Base-by-base conservation (phyloP, 2,797 vertebrate genomes). In the Pelochelys cantorii region DNA sequence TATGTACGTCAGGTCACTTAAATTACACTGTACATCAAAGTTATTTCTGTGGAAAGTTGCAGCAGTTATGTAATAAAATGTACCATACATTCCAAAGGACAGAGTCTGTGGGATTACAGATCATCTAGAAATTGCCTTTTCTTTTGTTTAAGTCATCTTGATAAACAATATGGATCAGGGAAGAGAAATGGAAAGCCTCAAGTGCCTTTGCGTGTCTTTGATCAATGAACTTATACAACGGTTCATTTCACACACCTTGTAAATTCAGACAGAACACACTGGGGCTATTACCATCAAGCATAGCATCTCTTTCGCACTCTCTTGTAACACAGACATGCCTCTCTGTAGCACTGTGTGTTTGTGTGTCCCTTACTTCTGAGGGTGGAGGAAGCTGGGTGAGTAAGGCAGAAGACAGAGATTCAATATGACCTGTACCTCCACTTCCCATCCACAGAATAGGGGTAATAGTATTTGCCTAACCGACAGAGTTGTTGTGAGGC, bases 41-140 rank as follows among this genome's bases (percentile, higher is more conserved):
- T 68, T 55, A 83, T 75, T 87, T 84, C 52, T 85, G 87, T 87
- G 81, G 79, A 80, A 83, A 77, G 78, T 27, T 82, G 52, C 79
- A 88, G 85, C 86, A 93, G 77, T 88, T 48, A 83, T 68, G 34
- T 27, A 59, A 68, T 90, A n/a, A 82, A 90, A 79, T 48, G 55
- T 34, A 78, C 29, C 78, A 82, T 57, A 86, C 27, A 18, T 15
- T 78, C 59, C 48, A 11, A 34, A 78, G 17, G 53, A 59, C 48
- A 52, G 53, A 25, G 55, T 31, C 29, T 17, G n/a, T 37, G 37
- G 54, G n/a, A 83, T n/a, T 13, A 31, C 6, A 5, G 52, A 29
- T 59, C n/a, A 82, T 60, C 31, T 27, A 62, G 25, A 56, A 86
- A 48, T 65, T 77, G 10, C 17, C 57, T 82, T 17, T 77, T 82